Evolutionary conservation across 2,113 vertebrate species (phyloP).

Genomic region (Lepisosteus oculatus): DNA sequence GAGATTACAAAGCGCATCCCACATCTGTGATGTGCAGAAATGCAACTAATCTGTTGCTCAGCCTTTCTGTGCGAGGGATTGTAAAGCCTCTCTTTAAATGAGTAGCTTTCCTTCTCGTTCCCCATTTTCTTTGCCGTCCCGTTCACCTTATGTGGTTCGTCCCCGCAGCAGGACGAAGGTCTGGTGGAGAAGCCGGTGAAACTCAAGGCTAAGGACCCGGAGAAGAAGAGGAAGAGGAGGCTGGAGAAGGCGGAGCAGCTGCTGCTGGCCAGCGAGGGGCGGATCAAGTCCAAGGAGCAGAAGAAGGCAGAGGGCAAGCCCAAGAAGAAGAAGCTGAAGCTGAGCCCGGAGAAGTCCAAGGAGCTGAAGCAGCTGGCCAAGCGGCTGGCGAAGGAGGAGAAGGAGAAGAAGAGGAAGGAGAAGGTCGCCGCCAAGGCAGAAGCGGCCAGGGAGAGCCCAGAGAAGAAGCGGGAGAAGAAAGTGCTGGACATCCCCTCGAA

Average conservation of each 20-base stretch:
- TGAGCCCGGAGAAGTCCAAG: slow-evolving; percentile 85
- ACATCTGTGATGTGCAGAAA: too few species aligned
- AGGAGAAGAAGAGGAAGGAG: slow-evolving; percentile 90
- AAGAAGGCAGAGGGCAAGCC: slow-evolving; percentile 83
- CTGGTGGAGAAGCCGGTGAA: slow-evolving; percentile 87
- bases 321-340: slow-evolving; percentile 96
- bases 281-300: slow-evolving; percentile 85
- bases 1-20: too few species aligned
- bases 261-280: slow-evolving; percentile 61
- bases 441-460: slow-evolving; percentile 76
- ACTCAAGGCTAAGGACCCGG: slow-evolving; percentile 85
- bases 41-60: too few species aligned
- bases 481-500: slow-evolving; percentile 95
- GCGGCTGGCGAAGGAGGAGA: slow-evolving; percentile 91
- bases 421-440: slow-evolving; percentile 84
- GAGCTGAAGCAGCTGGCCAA: slow-evolving; percentile 94
- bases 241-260: slow-evolving; percentile 86
- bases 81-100: too few species aligned
- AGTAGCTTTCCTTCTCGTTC: too few species aligned
- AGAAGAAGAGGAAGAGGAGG: slow-evolving; percentile 90
- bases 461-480: slow-evolving; percentile 92
- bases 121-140: too few species aligned
- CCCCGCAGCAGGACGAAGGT: slow-evolving; percentile 75
- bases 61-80: too few species aligned
- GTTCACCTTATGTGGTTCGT: neutral